Conservation (phyloP, 2,888 invertebrate genomes). For the Adineta ricciae region DNA sequence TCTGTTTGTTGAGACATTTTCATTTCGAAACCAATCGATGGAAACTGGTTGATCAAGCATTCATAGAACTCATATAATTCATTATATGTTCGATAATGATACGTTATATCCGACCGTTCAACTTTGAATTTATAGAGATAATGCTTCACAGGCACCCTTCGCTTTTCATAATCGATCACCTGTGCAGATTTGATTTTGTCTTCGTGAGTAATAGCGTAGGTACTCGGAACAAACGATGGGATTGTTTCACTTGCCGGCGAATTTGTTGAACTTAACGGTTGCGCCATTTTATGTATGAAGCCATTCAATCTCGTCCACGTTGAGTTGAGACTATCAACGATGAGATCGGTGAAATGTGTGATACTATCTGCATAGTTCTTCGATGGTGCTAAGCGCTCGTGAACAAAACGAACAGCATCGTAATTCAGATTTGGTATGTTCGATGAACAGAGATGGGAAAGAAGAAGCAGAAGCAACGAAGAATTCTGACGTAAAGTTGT, state of each 20-base stretch:
- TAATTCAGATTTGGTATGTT: constrained; percentile 23
- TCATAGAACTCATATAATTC: constrained; percentile 92
- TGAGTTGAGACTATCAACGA: constrained; percentile 29
- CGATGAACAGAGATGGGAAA: constrained; percentile 9
- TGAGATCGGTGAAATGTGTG: constrained; percentile 19
- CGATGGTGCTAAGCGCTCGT: constrained; percentile 24
- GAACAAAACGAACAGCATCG: constrained; percentile 27
- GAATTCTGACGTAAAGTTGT: constrained; percentile 83
- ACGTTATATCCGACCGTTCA: constrained; percentile 57
- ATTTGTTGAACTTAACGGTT: constrained; percentile 19
- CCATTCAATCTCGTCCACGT: constrained; percentile 30
- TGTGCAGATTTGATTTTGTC: constrained; percentile 74
- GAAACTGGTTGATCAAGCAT: constrained; percentile 80
- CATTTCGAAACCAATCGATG: constrained; percentile 79
- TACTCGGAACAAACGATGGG: constrained; percentile 35
- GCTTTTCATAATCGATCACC: constrained; percentile 79
- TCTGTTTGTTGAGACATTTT: constrained; percentile 64
- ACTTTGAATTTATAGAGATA: constrained; percentile 56
- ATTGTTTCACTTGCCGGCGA: not conserved
- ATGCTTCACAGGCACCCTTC: constrained; percentile 65
- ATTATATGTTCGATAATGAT: constrained; percentile 82
- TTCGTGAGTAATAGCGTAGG: constrained; percentile 57
- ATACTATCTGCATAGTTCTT: constrained; percentile 21
- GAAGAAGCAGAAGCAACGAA: constrained; percentile 73
- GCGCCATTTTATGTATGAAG: constrained; percentile 29